Conservation (phyloP, 2,113 vertebrate genomes). For the Hepsetus odoe region DNA sequence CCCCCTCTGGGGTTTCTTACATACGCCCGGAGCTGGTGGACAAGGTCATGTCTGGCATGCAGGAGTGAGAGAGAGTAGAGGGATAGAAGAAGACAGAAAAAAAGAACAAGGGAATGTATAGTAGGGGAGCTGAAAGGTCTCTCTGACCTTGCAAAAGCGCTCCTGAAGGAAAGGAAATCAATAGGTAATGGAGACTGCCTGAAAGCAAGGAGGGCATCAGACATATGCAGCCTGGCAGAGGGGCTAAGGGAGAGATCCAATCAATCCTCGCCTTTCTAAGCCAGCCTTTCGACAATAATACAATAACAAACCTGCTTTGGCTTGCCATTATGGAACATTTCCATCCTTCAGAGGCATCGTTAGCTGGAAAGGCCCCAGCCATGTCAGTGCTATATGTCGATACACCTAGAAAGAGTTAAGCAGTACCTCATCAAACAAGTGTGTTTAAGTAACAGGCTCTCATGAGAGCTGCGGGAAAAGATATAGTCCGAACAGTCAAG, state of each 20-base stretch:
- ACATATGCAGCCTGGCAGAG: constrained; percentile 37
- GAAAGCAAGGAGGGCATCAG: constrained; percentile 62
- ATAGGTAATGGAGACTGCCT: constrained; percentile 69
- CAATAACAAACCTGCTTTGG: constrained; percentile 12
- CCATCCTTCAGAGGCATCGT: neutral
- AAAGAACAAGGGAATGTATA: constrained; percentile 46
- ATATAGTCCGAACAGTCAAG: constrained; percentile 10
- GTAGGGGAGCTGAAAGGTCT: constrained; percentile 64
- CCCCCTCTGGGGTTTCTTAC: constrained; percentile 51
- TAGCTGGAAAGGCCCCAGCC: neutral
- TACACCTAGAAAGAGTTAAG: neutral
- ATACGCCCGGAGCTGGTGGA: constrained; percentile 55
- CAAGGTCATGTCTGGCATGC: constrained; percentile 53
- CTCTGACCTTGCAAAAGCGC: constrained; percentile 66
- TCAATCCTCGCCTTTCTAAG: constrained; percentile 51
- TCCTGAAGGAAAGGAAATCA: constrained; percentile 69
- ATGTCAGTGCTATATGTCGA: neutral
- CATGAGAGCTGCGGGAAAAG: neutral
- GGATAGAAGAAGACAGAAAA: neutral
- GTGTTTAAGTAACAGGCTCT: constrained; percentile 3
- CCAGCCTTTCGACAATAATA: constrained; percentile 34
- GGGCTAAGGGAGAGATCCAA: constrained; percentile 57
- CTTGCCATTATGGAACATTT: neutral
- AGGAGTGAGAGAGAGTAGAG: constrained; percentile 53
- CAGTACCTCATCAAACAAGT: neutral